Conservation (phyloP, 2,888 invertebrate genomes). For the Hemicrepidius hirtus region DNA sequence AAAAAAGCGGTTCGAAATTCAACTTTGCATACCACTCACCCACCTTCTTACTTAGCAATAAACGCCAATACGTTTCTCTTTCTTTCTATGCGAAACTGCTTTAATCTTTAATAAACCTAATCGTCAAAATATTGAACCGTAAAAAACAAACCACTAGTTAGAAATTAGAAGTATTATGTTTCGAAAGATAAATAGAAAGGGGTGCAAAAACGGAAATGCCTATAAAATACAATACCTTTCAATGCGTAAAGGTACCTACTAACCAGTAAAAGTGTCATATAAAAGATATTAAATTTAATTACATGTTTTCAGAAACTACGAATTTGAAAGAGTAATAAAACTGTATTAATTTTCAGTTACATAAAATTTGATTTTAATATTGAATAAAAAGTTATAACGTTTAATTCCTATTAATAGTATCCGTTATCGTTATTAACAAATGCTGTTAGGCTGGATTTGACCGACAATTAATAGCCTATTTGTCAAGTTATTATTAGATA, state of each 20-base stretch:
- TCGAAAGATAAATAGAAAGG: constrained; percentile 2
- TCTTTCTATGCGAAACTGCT: background rate
- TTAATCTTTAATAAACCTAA: background rate
- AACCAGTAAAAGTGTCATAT: background rate
- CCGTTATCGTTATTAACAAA: too few species aligned
- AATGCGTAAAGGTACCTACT: background rate
- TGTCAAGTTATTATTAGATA: too few species aligned
- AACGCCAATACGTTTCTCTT: background rate
- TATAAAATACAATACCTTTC: background rate
- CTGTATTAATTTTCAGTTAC: too few species aligned
- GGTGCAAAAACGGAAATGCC: background rate
- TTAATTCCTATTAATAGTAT: too few species aligned
- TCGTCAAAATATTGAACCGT: background rate
- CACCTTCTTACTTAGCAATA: background rate
- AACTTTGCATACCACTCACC: background rate
- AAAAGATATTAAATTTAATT: background rate
- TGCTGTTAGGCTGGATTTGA: too few species aligned
- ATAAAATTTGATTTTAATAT: too few species aligned
- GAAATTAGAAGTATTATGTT: constrained; percentile 6
- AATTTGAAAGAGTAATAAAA: too few species aligned
- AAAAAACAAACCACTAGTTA: background rate
- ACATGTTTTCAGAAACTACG: background rate
- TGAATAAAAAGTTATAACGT: too few species aligned
- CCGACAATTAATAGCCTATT: too few species aligned
- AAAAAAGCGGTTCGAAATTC: too few species aligned